Evolutionary conservation across 2,113 vertebrate genomes (phyloP), one percentile per base, ranked within the genome.

Genomic region (Galeopterus variegatus): DNA sequence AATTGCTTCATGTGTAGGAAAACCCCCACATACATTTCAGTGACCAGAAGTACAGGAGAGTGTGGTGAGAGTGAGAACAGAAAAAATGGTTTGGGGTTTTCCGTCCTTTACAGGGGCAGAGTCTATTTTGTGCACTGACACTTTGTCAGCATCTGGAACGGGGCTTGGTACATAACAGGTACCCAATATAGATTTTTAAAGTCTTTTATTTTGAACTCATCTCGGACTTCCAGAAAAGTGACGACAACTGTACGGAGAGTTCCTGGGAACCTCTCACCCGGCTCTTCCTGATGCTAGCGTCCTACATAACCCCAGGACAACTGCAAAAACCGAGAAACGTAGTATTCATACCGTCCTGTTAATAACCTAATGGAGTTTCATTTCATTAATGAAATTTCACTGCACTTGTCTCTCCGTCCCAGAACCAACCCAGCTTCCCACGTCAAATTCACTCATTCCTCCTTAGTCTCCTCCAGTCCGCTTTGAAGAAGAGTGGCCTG

Each of bases 391-490:
- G 50, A 19, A 52, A 77, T 77, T 77, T 45, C 52, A 31, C 7
- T 87, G 31, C 33, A 7, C n/a, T 12, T 31, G 33, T 70, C 24
- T 58, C 1, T 41, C 84, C 45, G 52, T 31, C 31, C 84, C 11
- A 28, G 52, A 19, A 14, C 52, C 81, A 19, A 14, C 52, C 81
- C 67, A 72, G 67, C 11, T 5, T 5, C 67, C 81, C 69, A 33
- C 10, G 14, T 11, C 0, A 4, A 17, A 3, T 3, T 11, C 8
- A 21, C 67, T 19, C 33, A 21, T 1, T 17, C 65, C 1, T 1
- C 15, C 3, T 56, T 0, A 1, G 21, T 26, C 48, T n/a, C 31
- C 64, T 81, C 9, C n/a, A 31, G 6, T 18, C 31, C 41, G 4
- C 41, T 41, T 41, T 4, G 41, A 41, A 60, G 36, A 72, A n/a